phyloP scores from a whole-genome alignment of 2,113 vertebrate genomes.

The Campylorhamphus procurvoides region DNA sequence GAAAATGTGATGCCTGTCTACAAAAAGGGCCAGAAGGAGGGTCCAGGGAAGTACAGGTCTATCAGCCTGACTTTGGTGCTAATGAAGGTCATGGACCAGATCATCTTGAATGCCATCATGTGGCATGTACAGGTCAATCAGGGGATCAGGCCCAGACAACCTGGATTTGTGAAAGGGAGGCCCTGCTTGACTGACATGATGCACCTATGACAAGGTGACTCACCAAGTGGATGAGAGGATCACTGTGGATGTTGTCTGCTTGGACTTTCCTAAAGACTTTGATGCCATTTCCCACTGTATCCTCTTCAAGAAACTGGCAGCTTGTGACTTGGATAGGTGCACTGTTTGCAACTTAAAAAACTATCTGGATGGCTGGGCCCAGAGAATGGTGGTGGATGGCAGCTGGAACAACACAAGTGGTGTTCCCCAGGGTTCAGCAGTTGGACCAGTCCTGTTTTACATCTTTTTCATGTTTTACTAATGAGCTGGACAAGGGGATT shows the following conservation, averaged over 20 bases:
- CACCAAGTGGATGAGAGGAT: not conserved
- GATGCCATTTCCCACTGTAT: not conserved
- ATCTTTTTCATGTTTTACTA: no score
- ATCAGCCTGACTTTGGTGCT: not conserved
- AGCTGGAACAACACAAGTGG: no score
- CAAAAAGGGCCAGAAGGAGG: not conserved
- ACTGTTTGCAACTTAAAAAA: not conserved
- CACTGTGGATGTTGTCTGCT: not conserved
- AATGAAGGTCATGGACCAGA: not conserved
- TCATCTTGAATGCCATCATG: no score
- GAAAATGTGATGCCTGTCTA: not conserved
- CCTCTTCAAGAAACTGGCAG: not conserved
- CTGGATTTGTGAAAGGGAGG: not conserved
- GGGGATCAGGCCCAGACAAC: not conserved
- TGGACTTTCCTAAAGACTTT: not conserved
- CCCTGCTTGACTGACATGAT: not conserved
- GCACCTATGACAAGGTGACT: not conserved
- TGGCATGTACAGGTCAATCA: not conserved
- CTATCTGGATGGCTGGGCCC: not conserved
- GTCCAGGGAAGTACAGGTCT: not conserved
- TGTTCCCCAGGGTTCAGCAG: not conserved
- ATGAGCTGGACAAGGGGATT: not conserved
- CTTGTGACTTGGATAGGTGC: not conserved
- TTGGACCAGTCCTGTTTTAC: not conserved
- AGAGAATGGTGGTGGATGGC: not conserved